These are phyloP conservation scores for Latrodectus geometricus DNA, from an alignment of 1,140 invertebrate species.

Conservation along the genomic window DNA sequence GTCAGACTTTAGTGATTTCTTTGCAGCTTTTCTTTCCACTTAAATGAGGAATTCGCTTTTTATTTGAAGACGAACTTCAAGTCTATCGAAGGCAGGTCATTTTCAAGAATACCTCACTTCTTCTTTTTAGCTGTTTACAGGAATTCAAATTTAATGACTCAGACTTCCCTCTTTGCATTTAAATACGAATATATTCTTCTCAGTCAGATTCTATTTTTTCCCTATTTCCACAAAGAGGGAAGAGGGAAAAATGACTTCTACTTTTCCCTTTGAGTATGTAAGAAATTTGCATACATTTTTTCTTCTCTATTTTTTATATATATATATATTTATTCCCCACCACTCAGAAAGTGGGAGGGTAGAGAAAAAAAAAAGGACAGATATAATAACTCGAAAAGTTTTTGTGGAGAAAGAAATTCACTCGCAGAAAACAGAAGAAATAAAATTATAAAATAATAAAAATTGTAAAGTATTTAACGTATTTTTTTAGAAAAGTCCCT, in stretches of 20 bases:
- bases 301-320: constrained; percentile 12
- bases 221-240: not conserved
- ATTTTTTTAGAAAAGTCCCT: constrained; percentile 1
- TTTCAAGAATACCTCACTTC: not conserved
- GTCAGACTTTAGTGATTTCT: too few relatives aligned
- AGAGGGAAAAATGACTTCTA: not conserved
- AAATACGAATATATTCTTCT: constrained; percentile 28
- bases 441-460: constrained; percentile 1
- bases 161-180: constrained; percentile 12
- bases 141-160: constrained; percentile 46
- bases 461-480: constrained; percentile 27
- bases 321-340: constrained; percentile 7
- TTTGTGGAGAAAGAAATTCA: constrained; percentile 13
- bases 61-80: not conserved
- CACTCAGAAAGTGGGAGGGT: not conserved
- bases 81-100: not conserved
- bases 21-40: too few relatives aligned
- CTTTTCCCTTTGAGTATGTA: not conserved
- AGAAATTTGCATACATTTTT: constrained; percentile 45
- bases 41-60: too few relatives aligned
- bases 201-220: constrained; percentile 3
- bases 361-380: constrained; percentile 16
- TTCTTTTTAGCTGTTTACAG: constrained; percentile 10
- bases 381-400: constrained; percentile 51
- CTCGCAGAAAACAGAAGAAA: not conserved